Base-by-base conservation (phyloP, 2,888 invertebrate species). In the Pecten maximus region DNA sequence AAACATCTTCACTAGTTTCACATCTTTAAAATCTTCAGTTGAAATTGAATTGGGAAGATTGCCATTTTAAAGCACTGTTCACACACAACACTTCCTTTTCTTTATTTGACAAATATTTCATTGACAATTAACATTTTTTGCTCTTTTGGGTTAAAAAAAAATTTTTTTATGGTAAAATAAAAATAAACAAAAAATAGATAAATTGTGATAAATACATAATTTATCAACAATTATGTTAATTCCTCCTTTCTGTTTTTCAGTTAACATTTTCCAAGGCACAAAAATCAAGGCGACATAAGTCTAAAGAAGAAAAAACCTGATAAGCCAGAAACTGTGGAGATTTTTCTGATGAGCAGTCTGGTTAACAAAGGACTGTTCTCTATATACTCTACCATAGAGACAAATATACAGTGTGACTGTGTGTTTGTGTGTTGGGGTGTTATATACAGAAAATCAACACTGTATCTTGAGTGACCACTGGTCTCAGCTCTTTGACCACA, bases 391-490 rank as follows among this genome's bases (percentile, higher is more conserved):
- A 35, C 74, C 74, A 74, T 0, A 74, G 74, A 74, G 74, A 74
- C 74, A 74, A 74, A 74, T 74, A 74, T 74, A 74, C 74, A 74
- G 74, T 28, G 74, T 74, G 74, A 74, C 74, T 74, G 74, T 74
- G 74, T 74, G 74, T 74, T 74, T 74, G 74, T 74, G 74, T 74
- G 74, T 74, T 74, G 74, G 74, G 35, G 35, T 74, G 74, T 28
- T 74, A 74, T 35, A 74, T 74, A 74, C 74, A 74, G 74, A 74
- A 74, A 74, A 2, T 54, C 23, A 54, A 19, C 54, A 54, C 54
- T 50, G n/a, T 54, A 54, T 54, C 54, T 54, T 23, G 74, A 74
- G 28, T 74, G 74, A 74, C 74, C 74, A 35, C 35, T 74, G 74
- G 74, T 74, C 74, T 28, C 28, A 74, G 74, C 74, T 74, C 74